Percentiles rank a stretch among this genome's conserved stretches.
phyloP scores from a whole-genome alignment of 30 jellyfish, hydroid and myxozoan species.

The Morbakka virulenta region DNA sequence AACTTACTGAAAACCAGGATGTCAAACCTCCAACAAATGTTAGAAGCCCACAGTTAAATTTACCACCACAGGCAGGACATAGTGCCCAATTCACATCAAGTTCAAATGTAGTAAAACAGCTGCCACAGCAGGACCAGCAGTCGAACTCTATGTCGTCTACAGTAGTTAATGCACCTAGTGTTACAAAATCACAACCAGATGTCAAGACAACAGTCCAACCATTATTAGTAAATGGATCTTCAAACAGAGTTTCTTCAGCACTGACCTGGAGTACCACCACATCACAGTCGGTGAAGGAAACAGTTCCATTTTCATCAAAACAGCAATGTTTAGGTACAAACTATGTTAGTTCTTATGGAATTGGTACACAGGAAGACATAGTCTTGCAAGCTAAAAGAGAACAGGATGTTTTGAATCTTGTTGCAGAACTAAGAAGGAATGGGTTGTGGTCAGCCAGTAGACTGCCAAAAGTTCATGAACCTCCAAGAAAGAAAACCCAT shows the following conservation, averaged over 20 bases:
- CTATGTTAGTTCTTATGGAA: slow-evolving; percentile 33
- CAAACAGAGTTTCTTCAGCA: background rate
- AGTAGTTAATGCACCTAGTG: background rate
- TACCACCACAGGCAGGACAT: slow-evolving; percentile 11
- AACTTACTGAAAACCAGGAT: slow-evolving; percentile 6
- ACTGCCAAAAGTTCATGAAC: slow-evolving; percentile 94
- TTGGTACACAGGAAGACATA: slow-evolving; percentile 88
- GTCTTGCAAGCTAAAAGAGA: slow-evolving; percentile 91
- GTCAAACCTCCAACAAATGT: slow-evolving; percentile 23
- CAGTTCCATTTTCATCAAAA: slow-evolving; percentile 4
- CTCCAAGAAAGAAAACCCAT: slow-evolving; percentile 85
- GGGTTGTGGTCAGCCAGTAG: slow-evolving; percentile 98
- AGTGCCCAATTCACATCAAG: background rate
- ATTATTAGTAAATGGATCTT: background rate
- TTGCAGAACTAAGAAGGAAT: slow-evolving; percentile 74
- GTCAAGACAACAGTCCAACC: slow-evolving; percentile 3
- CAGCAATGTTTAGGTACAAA: no score
- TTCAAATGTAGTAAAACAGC: background rate
- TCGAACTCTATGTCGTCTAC: background rate
- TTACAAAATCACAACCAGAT: background rate
- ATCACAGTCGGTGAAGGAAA: background rate
- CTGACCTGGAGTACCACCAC: background rate
- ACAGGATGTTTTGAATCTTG: slow-evolving; percentile 68
- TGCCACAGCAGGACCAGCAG: background rate
- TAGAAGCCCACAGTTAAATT: background rate